phyloP scores from a whole-genome alignment of 2,113 vertebrate genomes.

The Antennarius striatus region DNA sequence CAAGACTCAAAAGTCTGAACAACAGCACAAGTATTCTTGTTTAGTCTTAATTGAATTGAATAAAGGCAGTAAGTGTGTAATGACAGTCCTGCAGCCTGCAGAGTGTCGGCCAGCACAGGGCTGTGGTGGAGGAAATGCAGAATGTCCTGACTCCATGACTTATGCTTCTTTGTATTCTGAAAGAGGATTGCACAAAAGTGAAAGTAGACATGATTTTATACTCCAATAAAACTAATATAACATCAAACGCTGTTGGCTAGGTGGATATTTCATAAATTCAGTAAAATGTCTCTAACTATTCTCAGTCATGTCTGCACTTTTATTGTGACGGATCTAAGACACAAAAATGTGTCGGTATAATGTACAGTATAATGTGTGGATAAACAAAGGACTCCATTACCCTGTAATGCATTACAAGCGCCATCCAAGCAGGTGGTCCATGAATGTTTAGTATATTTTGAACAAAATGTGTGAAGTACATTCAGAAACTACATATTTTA shows the following conservation, averaged over 20 bases:
- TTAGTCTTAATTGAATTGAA: slow-evolving; percentile 32
- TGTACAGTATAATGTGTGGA: too few relatives aligned
- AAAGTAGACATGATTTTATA: neutral
- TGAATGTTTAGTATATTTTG: too few relatives aligned
- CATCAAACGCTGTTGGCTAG: too few relatives aligned
- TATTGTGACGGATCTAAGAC: neutral
- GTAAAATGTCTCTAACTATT: neutral
- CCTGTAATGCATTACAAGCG: too few relatives aligned
- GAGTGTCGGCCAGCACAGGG: slow-evolving; percentile 48
- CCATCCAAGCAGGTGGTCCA: too few relatives aligned
- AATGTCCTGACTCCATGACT: neutral
- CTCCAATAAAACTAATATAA: neutral
- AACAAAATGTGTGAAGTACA: too few relatives aligned
- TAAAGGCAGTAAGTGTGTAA: slow-evolving; percentile 47
- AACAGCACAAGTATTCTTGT: neutral
- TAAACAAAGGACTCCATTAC: too few relatives aligned
- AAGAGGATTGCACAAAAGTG: neutral
- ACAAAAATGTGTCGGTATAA: neutral
- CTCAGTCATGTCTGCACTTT: too few relatives aligned
- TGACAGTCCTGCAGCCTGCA: slow-evolving; percentile 36
- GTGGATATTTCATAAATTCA: neutral
- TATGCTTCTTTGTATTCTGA: slow-evolving; percentile 54
- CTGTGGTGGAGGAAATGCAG: slow-evolving; percentile 12
- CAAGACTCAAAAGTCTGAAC: slow-evolving; percentile 9
- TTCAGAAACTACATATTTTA: too few relatives aligned